Evolutionary conservation across 2,113 vertebrate genomes (phyloP), one percentile per base, ranked within the genome.

Genomic region (Rhea americana): DNA sequence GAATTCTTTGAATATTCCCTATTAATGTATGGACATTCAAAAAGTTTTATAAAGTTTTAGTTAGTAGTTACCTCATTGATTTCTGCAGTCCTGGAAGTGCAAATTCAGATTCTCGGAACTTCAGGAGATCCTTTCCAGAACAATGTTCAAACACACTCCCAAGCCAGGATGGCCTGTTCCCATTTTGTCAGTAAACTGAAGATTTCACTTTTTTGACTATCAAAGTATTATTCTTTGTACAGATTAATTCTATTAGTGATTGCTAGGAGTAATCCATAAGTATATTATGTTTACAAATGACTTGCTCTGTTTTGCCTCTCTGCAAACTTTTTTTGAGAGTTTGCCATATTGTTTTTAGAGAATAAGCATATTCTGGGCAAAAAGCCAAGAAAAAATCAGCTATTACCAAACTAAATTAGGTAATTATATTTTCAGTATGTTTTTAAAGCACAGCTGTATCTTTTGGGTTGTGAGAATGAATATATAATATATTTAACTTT

Each of bases 371-470:
- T 74, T 95, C 90, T 92, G 77, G 94, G 95, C 45, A 96, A 90
- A 93, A 95, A 67, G 73, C 85, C 93, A 95, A 79, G 43, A 72
- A 82, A 95, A 86, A 90, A 35, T 82, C 35, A 95, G 43, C 62
- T 93, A 35, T 87, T 85, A 85, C 91, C 62, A 94, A 95, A 62
- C 85, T 90, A 82, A 94, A 96, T 74, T 92, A 91, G 85, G 75
- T 86, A 89, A 88, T 82, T 90, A 80, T 22, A 45, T 93, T 96
- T 96, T 86, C 91, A 62, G 75, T 59, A 6, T 82, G 35, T 80
- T 88, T 96, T 94, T 92, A 93, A 92, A 88, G 53, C 71, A 72
- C 56, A 93, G 74, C 76, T 95, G 58, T 95, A 93, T 93, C 72
- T 61, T 90, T 80, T 92, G 75, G 70, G 53, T 65, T 79, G 83